These are phyloP conservation scores for Aleiodes alternator DNA, from an alignment of 2,888 invertebrate genomes.

Conservation along the genomic window DNA sequence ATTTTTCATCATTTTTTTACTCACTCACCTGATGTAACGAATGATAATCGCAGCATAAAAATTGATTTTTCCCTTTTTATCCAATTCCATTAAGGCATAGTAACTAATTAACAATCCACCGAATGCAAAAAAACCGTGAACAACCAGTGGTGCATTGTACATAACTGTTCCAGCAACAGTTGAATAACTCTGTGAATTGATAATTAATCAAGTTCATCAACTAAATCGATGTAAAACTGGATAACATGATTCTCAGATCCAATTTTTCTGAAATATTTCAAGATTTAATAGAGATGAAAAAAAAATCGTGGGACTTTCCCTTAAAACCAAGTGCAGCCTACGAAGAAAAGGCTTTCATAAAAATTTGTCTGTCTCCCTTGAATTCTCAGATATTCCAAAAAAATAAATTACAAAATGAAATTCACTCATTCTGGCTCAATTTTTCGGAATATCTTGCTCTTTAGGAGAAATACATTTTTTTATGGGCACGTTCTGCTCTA, in stretches of 20 bases:
- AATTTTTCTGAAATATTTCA: too few species aligned
- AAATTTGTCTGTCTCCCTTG: too few species aligned
- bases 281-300: too few species aligned
- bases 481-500: too few species aligned
- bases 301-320: too few species aligned
- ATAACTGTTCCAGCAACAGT: conserved; percentile 80
- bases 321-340: too few species aligned
- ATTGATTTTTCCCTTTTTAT: conserved; percentile 59
- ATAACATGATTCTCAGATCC: background rate
- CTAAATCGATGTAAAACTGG: background rate
- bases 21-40: conserved; percentile 62
- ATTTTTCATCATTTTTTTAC: background rate
- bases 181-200: conserved; percentile 73
- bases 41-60: conserved; percentile 54
- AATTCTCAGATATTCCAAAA: too few species aligned
- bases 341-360: too few species aligned
- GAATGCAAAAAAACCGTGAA: conserved; percentile 84
- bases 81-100: conserved; percentile 60
- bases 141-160: conserved; percentile 81
- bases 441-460: too few species aligned
- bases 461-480: background rate
- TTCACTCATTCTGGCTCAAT: too few species aligned
- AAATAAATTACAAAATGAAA: too few species aligned
- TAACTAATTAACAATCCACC: conserved; percentile 79
- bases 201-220: background rate